Evolutionary conservation across 2,888 invertebrate genomes (phyloP).

Genomic region (Stenurella melanura): DNA sequence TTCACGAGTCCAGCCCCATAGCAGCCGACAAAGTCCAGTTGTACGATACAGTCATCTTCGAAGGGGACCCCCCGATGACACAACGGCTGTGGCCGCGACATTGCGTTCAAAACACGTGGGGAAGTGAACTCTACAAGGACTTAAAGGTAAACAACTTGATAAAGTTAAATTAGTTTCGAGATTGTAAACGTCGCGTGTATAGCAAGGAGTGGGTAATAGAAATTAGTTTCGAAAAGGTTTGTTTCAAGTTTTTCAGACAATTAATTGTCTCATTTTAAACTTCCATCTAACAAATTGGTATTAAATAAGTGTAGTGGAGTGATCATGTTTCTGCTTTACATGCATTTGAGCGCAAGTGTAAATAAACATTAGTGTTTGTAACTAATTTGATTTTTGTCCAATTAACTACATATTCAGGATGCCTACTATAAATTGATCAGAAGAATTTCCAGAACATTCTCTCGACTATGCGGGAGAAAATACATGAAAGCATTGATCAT

Average conservation of each 20-base stretch:
- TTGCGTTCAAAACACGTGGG: constrained; percentile 96
- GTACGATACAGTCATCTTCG: constrained; percentile 93
- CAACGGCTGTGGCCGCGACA: constrained; percentile 96
- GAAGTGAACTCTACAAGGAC: constrained; percentile 92
- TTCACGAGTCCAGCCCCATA: constrained; percentile 83
- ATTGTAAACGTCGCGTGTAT: constrained; percentile 48
- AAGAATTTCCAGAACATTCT: too few relatives aligned
- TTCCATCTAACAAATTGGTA: constrained; percentile 3
- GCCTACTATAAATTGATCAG: too few relatives aligned
- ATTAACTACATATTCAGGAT: too few relatives aligned
- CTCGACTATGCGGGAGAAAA: too few relatives aligned
- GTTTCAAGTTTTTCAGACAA: constrained; percentile 18
- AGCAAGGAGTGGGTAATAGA: constrained; percentile 16
- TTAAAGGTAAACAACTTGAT: constrained; percentile 78
- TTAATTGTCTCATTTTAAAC: constrained; percentile 16
- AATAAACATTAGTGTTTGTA: neutral
- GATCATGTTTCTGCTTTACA: neutral
- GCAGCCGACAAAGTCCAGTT: constrained; percentile 82
- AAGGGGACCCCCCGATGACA: constrained; percentile 86
- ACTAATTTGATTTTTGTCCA: too few relatives aligned
- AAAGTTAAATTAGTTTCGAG: constrained; percentile 54
- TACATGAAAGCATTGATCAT: too few relatives aligned
- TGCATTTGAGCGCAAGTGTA: neutral
- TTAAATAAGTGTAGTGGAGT: neutral
- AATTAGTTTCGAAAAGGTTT: constrained; percentile 27